Evolutionary conservation across 2,888 invertebrate species (phyloP).

Genomic region (Keiferia lycopersicella): DNA sequence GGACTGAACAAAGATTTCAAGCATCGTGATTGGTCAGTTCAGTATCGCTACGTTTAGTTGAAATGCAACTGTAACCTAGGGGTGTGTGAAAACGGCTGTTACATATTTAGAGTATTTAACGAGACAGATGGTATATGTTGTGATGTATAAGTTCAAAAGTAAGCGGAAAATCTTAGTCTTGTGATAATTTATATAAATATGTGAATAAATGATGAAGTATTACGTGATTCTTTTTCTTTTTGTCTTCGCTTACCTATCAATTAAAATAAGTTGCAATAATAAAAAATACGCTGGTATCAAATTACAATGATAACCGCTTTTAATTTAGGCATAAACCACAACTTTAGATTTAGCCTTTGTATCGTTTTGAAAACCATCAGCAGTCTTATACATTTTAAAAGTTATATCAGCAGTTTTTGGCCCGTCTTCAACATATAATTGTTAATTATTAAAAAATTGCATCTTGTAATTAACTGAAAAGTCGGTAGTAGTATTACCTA

Average conservation of each 20-base stretch:
- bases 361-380: too few relatives aligned
- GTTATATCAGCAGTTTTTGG: too few relatives aligned
- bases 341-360: too few relatives aligned
- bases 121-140: conserved; percentile 70
- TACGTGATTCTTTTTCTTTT: conserved; percentile 47
- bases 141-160: conserved; percentile 78
- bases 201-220: conserved; percentile 79
- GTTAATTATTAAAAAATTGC: too few relatives aligned
- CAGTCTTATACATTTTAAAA: too few relatives aligned
- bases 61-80: conserved; percentile 30
- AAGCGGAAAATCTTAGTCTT: conserved; percentile 71
- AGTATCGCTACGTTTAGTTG: not conserved
- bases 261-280: not conserved
- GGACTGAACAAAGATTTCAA: too few relatives aligned
- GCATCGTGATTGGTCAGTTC: not conserved
- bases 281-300: too few relatives aligned
- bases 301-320: too few relatives aligned
- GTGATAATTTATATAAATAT: conserved; percentile 80
- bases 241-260: conserved; percentile 21
- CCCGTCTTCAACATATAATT: too few relatives aligned
- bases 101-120: conserved; percentile 68
- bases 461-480: too few relatives aligned
- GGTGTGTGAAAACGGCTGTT: conserved; percentile 68
- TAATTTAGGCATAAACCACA: too few relatives aligned
- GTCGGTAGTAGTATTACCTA: too few relatives aligned